Percentiles rank a stretch among this genome's conserved stretches.
phyloP scores from a whole-genome alignment of 2,797 vertebrate species.

The Muscicapa comitata region DNA sequence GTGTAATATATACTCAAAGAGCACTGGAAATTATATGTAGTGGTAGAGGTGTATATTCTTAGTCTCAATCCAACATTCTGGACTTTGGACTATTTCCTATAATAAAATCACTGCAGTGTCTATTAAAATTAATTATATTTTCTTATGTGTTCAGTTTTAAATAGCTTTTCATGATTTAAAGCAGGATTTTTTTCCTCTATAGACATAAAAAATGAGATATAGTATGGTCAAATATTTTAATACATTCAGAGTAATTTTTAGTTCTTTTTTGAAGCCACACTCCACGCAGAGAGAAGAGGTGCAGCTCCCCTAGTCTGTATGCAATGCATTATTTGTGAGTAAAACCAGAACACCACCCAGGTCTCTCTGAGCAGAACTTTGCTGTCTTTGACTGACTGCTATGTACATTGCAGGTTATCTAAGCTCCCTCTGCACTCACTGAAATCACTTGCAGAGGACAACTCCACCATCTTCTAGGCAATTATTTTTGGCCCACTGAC shows the following conservation, averaged over 20 bases:
- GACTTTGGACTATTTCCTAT: not conserved
- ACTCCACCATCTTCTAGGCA: not conserved
- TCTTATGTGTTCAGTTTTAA: not conserved
- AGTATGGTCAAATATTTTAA: not conserved
- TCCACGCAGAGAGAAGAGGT: not conserved
- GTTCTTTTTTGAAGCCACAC: not conserved
- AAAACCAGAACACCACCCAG: not conserved
- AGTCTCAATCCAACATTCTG: not conserved
- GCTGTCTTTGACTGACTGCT: not conserved
- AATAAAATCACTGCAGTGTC: not conserved
- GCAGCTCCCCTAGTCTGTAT: not conserved
- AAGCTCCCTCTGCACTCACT: not conserved
- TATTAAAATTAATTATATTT: not conserved
- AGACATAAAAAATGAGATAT: not conserved
- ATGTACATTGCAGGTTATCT: fast-evolving
- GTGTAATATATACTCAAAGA: not conserved
- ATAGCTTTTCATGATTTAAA: not conserved
- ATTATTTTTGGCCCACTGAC: not conserved
- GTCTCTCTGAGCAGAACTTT: not conserved
- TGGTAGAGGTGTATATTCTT: not conserved
- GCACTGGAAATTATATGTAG: not conserved
- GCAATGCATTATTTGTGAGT: not conserved
- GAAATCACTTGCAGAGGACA: not conserved
- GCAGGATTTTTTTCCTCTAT: not conserved
- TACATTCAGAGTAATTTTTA: not conserved